These are phyloP conservation scores for Sylvilagus floridanus DNA, from an alignment of 2,797 vertebrate species.

Conservation along the genomic window DNA sequence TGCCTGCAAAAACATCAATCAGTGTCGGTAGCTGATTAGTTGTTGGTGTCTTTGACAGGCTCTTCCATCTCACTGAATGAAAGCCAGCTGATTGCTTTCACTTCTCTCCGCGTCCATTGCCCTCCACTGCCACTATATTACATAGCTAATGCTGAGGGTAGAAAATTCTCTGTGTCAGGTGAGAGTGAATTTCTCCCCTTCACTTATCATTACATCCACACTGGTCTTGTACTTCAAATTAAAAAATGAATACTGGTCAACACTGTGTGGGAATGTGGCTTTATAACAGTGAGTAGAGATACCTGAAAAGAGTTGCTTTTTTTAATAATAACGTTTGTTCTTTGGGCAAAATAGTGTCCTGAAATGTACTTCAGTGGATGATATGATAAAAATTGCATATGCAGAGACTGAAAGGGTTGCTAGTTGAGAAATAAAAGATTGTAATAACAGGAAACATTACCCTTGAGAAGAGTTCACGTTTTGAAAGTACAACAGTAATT, in stretches of 20 bases:
- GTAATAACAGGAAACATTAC: constrained; percentile 39
- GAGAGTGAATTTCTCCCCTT: constrained; percentile 82
- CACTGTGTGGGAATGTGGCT: neutral
- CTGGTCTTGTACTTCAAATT: constrained; percentile 73
- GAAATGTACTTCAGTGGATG: constrained; percentile 22
- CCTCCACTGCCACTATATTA: constrained; percentile 91
- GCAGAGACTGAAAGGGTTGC: constrained; percentile 3
- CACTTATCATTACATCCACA: constrained; percentile 77
- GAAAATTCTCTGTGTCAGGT: constrained; percentile 91
- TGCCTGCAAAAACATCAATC: constrained; percentile 93
- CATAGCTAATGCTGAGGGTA: constrained; percentile 88
- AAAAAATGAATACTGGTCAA: constrained; percentile 64
- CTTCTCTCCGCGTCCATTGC: constrained; percentile 91
- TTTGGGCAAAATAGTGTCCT: constrained; percentile 23
- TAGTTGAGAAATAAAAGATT: constrained; percentile 55
- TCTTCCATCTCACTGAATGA: constrained; percentile 94
- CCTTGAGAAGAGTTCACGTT: constrained; percentile 22
- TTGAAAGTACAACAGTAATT: constrained; percentile 57
- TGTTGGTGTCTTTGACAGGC: constrained; percentile 94
- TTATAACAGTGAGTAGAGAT: neutral
- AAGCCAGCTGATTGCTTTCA: constrained; percentile 94
- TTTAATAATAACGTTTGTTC: constrained; percentile 30
- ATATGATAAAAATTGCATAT: neutral
- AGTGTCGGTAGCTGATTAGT: constrained; percentile 93
- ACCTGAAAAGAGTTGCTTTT: constrained; percentile 12